Base-by-base conservation (phyloP, 2,888 invertebrate genomes). In the Rhagium mordax region DNA sequence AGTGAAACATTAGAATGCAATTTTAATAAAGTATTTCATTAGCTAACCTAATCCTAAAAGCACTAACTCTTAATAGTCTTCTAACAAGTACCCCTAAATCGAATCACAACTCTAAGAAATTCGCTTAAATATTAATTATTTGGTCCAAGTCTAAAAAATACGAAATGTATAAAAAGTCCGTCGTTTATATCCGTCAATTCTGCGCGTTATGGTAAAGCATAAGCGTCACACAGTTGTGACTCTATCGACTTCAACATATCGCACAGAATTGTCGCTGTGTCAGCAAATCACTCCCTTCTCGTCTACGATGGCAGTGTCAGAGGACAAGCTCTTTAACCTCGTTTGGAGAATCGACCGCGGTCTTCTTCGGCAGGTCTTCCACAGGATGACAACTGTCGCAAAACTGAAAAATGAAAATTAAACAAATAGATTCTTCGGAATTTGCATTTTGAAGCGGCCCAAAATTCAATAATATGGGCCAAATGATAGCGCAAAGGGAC, bases 221-320 rank as follows among this genome's bases (percentile, higher is more conserved):
- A 60, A 71, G 62, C 90, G 92, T 96, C 95, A 96, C 91, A 96
- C 96, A 81, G 96, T 96, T 85, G 96, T 96, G 86, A 96, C 96
- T 78, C 96, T 92, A 88, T 96, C 96, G 83, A 96, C 93, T 89
- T 96, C 96, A 87, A 96, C 95, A 89, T 96, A 96, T 87, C 95
- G 94, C 90, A 95, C 96, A 93, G 96, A 95, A 94, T 95, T 95
- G 92, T 96, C 95, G 94, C 93, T 95, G 92, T 95, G 96, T 96
- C 96, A 96, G 96, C 96, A 95, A 92, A 96, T 95, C 89, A 95
- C 94, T 88, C 95, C 95, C 88, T 95, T 95, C 84, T 95, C 95
- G 83, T 95, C 95, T 83, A 95, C 92, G 77, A 95, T 94, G 78
- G 94, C 95, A 79, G 95, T 95, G 88, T 95, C 95, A 27, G 94